phyloP scores from a whole-genome alignment of 2,113 vertebrate genomes.

The Chinchilla lanigera region DNA sequence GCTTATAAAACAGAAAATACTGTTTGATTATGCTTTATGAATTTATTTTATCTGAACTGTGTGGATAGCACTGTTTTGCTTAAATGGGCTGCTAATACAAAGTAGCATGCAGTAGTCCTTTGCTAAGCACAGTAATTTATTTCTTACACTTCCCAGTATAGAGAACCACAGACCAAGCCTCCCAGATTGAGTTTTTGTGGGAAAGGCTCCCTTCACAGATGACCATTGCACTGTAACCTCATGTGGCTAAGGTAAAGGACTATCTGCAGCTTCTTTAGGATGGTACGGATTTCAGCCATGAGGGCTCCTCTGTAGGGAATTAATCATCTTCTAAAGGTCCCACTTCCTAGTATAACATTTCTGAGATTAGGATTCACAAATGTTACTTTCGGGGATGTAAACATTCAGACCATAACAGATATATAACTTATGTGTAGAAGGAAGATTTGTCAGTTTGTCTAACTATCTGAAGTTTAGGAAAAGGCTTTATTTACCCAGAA shows the following conservation, averaged over 20 bases:
- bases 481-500: background rate
- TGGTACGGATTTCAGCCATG: too few relatives aligned
- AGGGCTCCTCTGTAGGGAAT: fast-evolving
- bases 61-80: background rate
- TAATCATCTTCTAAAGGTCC: background rate
- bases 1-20: background rate
- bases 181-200: fast-evolving
- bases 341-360: background rate
- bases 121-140: background rate
- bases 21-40: background rate
- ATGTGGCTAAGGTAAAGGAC: background rate
- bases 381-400: background rate
- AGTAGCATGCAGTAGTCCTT: too few relatives aligned
- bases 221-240: background rate
- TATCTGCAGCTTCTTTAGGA: background rate
- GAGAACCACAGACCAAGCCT: background rate
- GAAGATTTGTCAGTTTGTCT: conserved; percentile 18
- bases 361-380: background rate
- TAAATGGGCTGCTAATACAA: background rate
- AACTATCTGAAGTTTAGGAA: background rate
- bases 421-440: background rate
- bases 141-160: background rate
- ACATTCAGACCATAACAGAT: background rate
- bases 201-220: background rate
- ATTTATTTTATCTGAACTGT: background rate